Percentiles rank a stretch among this genome's conserved stretches.
These are phyloP conservation scores for Rhodophaea formosa DNA, from an alignment of 2,888 invertebrate species.

Conservation along the genomic window DNA sequence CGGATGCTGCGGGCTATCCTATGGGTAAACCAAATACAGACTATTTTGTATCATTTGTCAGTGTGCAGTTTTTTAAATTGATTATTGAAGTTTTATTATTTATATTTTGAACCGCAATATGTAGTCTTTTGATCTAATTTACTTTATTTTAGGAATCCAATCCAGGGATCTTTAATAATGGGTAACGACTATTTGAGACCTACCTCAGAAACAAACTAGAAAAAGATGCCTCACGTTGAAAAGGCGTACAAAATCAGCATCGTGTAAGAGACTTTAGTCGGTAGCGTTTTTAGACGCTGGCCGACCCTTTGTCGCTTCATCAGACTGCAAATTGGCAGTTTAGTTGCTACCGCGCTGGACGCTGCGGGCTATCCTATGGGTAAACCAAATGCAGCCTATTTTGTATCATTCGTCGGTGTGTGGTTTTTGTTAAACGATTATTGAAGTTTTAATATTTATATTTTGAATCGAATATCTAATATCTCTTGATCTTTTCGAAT, in stretches of 20 bases:
- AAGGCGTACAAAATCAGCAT: not conserved
- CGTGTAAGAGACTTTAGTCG: not conserved
- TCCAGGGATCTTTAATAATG: no score
- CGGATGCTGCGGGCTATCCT: slow-evolving; percentile 12
- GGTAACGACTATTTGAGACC: no score
- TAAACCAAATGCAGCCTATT: not conserved
- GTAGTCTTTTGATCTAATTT: no score
- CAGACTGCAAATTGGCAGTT: slow-evolving; percentile 72
- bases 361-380: slow-evolving; percentile 9
- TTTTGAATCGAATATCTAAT: no score
- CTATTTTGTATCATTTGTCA: not conserved
- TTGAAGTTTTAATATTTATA: not conserved
- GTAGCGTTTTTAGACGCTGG: not conserved
- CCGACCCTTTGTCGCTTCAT: slow-evolving; percentile 64
- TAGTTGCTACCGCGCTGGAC: slow-evolving; percentile 5
- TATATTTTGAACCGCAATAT: no score
- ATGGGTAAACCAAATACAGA: not conserved
- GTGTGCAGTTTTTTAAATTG: not conserved
- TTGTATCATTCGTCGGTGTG: not conserved
- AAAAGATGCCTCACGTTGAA: not conserved
- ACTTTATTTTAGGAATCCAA: no score
- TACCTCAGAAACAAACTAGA: no score
- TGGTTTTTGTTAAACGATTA: not conserved
- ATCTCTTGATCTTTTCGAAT: no score
- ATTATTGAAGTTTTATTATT: not conserved